phyloP scores from a whole-genome alignment of 2,113 vertebrate genomes.

The Amblyornis subalaris region DNA sequence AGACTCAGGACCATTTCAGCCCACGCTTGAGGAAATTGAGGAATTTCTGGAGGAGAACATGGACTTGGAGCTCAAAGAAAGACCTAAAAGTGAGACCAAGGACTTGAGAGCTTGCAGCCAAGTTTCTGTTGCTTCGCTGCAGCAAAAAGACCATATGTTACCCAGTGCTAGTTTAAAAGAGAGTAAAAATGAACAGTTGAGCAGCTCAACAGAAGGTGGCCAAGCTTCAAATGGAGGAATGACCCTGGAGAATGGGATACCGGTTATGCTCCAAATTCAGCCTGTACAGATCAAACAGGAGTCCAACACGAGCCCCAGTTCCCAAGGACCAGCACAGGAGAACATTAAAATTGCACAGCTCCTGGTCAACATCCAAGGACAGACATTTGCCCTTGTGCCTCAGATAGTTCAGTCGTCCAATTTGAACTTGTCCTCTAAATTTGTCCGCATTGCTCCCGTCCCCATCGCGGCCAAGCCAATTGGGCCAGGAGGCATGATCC shows the following conservation, averaged over 20 bases:
- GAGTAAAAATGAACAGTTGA: constrained; percentile 60
- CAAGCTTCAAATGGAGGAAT: constrained; percentile 63
- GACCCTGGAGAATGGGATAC: constrained; percentile 72
- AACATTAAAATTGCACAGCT: constrained; percentile 91
- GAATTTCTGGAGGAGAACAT: constrained; percentile 96
- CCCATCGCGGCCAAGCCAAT: constrained; percentile 91
- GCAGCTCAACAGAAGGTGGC: constrained; percentile 58
- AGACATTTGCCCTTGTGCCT: constrained; percentile 91
- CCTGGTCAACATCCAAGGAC: constrained; percentile 91
- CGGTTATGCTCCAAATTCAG: constrained; percentile 87
- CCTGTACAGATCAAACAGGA: constrained; percentile 88
- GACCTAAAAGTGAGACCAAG: constrained; percentile 63
- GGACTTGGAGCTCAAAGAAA: constrained; percentile 81
- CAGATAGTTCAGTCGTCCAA: constrained; percentile 83
- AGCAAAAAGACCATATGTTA: constrained; percentile 80
- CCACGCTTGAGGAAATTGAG: constrained; percentile 92
- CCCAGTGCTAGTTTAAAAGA: constrained; percentile 62
- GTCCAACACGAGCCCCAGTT: constrained; percentile 58
- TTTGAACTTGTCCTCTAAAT: constrained; percentile 84
- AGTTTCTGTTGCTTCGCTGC: constrained; percentile 45
- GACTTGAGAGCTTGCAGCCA: constrained; percentile 72
- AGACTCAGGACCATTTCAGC: constrained; percentile 88
- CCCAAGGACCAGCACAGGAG: constrained; percentile 72
- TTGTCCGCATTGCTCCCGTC: constrained; percentile 92
- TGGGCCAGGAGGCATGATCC: constrained; percentile 77